Base-by-base conservation (phyloP, 2,888 invertebrate species). In the Dicyrtoma fusca region DNA sequence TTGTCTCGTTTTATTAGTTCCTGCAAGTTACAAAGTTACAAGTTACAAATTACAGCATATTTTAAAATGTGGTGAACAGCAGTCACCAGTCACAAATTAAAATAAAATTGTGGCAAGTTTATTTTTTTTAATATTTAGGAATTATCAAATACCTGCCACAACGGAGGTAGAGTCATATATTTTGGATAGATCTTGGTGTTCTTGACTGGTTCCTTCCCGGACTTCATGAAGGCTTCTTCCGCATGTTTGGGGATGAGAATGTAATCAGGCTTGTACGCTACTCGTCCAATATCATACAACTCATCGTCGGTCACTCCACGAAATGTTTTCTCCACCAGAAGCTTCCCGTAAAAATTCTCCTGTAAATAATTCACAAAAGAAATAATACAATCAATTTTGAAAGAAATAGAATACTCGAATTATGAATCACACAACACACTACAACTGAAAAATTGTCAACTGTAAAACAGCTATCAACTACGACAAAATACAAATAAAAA, bases 181-280 rank as follows among this genome's bases (percentile, higher is more conserved):
- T 45, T 25, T 14, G 74, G 74, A 25, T 72, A 45, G 19, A 69
- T 49, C 17, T 14, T 2, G 21, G 61, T 26, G 17, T 47, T 23
- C 11, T 45, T 13, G 21, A 42, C 23, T 13, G 68, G 49, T 23
- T 51, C 69, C 23, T 42, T n/a, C 65, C 53, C 71, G 64, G n/a
- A 75, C 53, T 71, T 73, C 49, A 68, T 72, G 26, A 49, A 73
- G n/a, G 17, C 68, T 23, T 66, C 64, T 55, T 79, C 77, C 57
- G 77, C 75, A 47, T 76, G 66, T 66, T 79, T 78, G 11, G 71
- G 77, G 10, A 80, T 65, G 1, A 80, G 72, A 17, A 69, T 57
- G 61, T 64, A 80, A 51, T 78, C 78, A 14, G 78, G 26, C 5
- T 68, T 51, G 13, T 44, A 70, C 1, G 74, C 77, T 1, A 66